Base-by-base conservation (phyloP, 30 jellyfish, hydroid and myxozoan species). In the Nemopilema nomurai region DNA sequence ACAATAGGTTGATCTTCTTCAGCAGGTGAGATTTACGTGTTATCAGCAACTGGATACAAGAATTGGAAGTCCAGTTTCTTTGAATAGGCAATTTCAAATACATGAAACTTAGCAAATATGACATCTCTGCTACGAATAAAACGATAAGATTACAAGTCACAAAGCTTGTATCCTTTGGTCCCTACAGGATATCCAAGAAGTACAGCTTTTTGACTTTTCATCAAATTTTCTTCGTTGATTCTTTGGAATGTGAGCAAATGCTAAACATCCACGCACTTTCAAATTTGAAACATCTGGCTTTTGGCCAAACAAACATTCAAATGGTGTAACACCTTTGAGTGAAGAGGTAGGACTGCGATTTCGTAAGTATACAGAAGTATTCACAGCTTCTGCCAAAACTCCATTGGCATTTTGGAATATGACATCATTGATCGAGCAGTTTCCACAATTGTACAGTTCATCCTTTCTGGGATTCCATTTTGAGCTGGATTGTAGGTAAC, bases 91-190 rank as follows among this genome's bases (percentile, higher is more conserved):
- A n/a, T 57, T 19, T 57, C 76, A 52, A 62, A 78, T 27, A 57
- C 79, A 64, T 78, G 79, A 62, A 83, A 71, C 67, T 70, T 90
- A 17, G 79, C 85, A 77, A 86, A 86, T 30, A 62, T 30, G 25
- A 76, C 85, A 69, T 86, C 89, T 77, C 95, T 76, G 89, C 95
- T 86, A 1, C 82, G 81, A 25, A 75, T 28, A 68, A 86, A 76
- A 26, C 53, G 49, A 29, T 76, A 22, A 23, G 72, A 1, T 31
- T 1, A 18, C 74, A 51, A 23, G 50, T 79, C 81, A 69, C 67
- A 69, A 3, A 77, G 80, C 41, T 69, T 86, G 74, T 77, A 86
- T 8, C 95, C 95, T 49, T 86, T 77, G 71, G 82, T 67, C 16
- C 90, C 89, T 27, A 0, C 74, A 20, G 85, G 81, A 71, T 86